Evolutionary conservation across 2,888 invertebrate species (phyloP).

Genomic region (Dicycla oo): DNA sequence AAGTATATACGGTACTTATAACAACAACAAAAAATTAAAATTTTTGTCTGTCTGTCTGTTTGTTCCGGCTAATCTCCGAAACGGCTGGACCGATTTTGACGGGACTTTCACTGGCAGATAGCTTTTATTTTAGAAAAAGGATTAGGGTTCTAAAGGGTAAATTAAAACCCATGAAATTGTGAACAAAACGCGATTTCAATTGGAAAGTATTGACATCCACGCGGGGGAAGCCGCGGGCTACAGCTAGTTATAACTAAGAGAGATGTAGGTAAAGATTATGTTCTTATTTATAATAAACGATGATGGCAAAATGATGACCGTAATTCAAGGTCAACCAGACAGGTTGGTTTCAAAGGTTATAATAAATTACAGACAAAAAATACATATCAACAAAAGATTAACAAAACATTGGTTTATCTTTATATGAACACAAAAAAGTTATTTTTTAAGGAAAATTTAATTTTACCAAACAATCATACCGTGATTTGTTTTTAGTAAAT

Average conservation of each 20-base stretch:
- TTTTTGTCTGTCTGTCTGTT: too few relatives aligned
- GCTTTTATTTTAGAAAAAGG: too few relatives aligned
- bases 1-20: too few relatives aligned
- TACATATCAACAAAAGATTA: not conserved
- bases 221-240: too few relatives aligned
- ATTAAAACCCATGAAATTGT: too few relatives aligned
- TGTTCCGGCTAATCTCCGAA: too few relatives aligned
- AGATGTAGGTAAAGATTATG: slow-evolving; percentile 1
- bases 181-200: too few relatives aligned
- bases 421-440: not conserved
- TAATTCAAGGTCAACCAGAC: slow-evolving; percentile 8
- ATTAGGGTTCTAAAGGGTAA: too few relatives aligned
- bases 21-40: too few relatives aligned
- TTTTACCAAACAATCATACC: slow-evolving; percentile 8
- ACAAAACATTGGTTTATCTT: slow-evolving; percentile 7
- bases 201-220: too few relatives aligned
- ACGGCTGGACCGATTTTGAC: too few relatives aligned
- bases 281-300: slow-evolving; percentile 7
- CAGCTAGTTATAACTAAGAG: not conserved
- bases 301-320: slow-evolving; percentile 24
- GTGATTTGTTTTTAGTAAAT: slow-evolving; percentile 1
- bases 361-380: slow-evolving; percentile 5
- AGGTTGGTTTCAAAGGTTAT: slow-evolving; percentile 15
- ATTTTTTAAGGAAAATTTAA: slow-evolving; percentile 2
- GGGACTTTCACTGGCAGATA: too few relatives aligned